Evolutionary conservation across 2,113 vertebrate species (phyloP).

Genomic region (Oncorhynchus masou): DNA sequence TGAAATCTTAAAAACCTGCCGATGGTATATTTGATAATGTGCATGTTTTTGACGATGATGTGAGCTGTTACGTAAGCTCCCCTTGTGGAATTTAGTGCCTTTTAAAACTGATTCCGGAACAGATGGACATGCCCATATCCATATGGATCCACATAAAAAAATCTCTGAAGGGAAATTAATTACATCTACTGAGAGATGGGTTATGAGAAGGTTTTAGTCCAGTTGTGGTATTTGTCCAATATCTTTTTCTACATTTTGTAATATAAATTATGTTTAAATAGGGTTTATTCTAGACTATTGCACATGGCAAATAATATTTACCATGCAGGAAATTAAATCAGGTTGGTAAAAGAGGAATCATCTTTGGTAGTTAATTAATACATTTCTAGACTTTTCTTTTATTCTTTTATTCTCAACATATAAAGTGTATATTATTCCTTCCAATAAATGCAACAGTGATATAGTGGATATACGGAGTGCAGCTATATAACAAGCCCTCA

Average conservation of each 20-base stretch:
- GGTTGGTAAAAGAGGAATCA: neutral
- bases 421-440: neutral
- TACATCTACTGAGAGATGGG: neutral
- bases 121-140: neutral
- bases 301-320: neutral
- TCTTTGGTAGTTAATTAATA: neutral
- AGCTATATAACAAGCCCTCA: neutral
- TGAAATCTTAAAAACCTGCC: slow-evolving; percentile 56
- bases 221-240: neutral
- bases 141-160: neutral
- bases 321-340: neutral
- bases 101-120: neutral
- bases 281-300: neutral
- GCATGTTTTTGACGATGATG: neutral
- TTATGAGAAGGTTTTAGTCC: neutral
- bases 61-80: neutral
- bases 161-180: neutral
- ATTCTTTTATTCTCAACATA: neutral
- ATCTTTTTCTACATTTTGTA: neutral
- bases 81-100: neutral
- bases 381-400: neutral
- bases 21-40: slow-evolving; percentile 13
- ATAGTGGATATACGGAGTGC: neutral
- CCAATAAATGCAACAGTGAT: neutral
- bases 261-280: neutral